Evolutionary conservation across 2,888 invertebrate species (phyloP), one percentile per base, ranked within the genome.

Genomic region (Mechanitis messenoides): DNA sequence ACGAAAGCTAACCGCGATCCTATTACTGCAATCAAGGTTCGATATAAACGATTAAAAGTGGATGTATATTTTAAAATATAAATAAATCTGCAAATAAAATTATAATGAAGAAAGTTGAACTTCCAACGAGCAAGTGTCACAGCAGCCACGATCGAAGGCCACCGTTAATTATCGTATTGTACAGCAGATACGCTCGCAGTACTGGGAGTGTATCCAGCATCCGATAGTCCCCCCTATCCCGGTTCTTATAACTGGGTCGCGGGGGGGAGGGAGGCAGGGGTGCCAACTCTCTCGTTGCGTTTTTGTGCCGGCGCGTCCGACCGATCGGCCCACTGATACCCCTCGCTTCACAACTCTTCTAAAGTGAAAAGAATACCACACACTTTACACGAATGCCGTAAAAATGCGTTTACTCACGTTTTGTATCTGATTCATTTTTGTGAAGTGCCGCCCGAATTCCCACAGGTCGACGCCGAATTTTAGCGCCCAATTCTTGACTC

Each of bases 401-500:
- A 66, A 64, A 68, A 56, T 58, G 60, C 59, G 59, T 61, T 61
- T 79, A 93, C 94, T 95, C 91, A 96, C 96, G 90, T 92, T 93
- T 90, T 95, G 95, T 78, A 96, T 94, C 83, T 96, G 96, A 79
- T 94, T 94, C 94, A 96, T 95, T 91, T 95, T 95, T 28, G 96
- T 96, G 81, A 95, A 94, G 85, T 95, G 95, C 78, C 94, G 92
- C 67, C 96, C 96, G 75, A 95, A 96, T 86, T 96, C 95, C 96
- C 96, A 96, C 69, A 96, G 90, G 87, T 96, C 96, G 69, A 96
- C 95, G 73, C 96, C 97, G 79, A 97, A 96, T 88, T 96, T 95
- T 68, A 96, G 87, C 70, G 97, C 97, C 96, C 96, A 96, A 84
- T 96, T 96, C 85, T 95, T 95, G 71, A 97, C 96, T 92, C 96